A percentile compares a stretch with the other conserved stretches of the same genome.
Conservation (phyloP, 2,797 vertebrate species). For the Acanthurus tractus region DNA sequence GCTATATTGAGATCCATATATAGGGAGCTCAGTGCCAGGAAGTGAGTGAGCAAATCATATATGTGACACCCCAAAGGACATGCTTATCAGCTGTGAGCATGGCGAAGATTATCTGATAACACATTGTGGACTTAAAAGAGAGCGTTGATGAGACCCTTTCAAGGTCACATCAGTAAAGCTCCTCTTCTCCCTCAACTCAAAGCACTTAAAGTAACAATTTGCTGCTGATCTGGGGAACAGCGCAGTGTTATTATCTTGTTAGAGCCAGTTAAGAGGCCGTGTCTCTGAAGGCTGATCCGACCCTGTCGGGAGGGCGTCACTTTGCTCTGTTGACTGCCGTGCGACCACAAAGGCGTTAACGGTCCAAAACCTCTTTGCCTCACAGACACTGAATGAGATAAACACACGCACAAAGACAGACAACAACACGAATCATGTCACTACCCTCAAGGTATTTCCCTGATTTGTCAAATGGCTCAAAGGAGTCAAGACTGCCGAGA, state of each 20-base stretch:
- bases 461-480: constrained; percentile 58
- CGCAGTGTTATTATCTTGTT: constrained; percentile 76
- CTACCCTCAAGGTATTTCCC: constrained; percentile 63
- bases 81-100: constrained; percentile 66
- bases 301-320: constrained; percentile 66
- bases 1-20: constrained; percentile 13
- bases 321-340: constrained; percentile 55
- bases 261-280: constrained; percentile 67
- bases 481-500: constrained; percentile 33
- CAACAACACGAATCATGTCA: constrained; percentile 58
- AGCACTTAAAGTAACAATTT: constrained; percentile 70
- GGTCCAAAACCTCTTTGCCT: constrained; percentile 43
- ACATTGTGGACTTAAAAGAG: constrained; percentile 66
- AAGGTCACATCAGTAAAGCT: constrained; percentile 54
- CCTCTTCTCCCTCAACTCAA: constrained; percentile 37
- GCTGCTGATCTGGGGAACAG: constrained; percentile 61
- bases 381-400: constrained; percentile 37
- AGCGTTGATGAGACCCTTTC: constrained; percentile 60
- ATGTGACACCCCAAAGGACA: constrained; percentile 57
- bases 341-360: constrained; percentile 58
- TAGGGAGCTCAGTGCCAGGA: constrained; percentile 38
- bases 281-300: constrained; percentile 64
- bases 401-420: constrained; percentile 47
- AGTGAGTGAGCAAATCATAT: constrained; percentile 60
- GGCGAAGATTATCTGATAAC: constrained; percentile 65